These are phyloP conservation scores for Pardosa pseudoannulata DNA, from an alignment of 2,888 invertebrate species.

Conservation along the genomic window DNA sequence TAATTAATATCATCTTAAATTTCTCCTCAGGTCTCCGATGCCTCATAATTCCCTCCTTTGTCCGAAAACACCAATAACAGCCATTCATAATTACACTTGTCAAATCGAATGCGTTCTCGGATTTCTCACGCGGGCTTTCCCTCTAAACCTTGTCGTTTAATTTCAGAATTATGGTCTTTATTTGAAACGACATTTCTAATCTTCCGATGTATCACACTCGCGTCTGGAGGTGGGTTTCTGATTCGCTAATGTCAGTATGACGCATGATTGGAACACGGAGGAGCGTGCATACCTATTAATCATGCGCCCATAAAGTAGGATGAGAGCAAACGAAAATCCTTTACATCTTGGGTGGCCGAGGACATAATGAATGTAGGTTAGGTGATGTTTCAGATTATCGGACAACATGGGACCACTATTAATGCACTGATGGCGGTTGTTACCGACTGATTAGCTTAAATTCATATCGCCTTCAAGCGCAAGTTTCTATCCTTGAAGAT, in stretches of 20 bases:
- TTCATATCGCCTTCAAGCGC: background rate
- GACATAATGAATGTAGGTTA: background rate
- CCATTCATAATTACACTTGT: conserved; percentile 41
- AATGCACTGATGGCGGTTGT: background rate
- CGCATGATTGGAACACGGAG: conserved; percentile 22
- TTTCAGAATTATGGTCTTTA: conserved; percentile 47
- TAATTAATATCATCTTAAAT: no score
- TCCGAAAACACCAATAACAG: background rate
- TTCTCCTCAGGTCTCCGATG: no score
- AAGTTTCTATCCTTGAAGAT: no score
- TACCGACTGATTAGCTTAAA: background rate
- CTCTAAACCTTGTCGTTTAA: conserved; percentile 47
- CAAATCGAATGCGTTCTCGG: conserved; percentile 8
- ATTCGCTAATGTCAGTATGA: conserved; percentile 38
- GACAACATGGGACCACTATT: background rate
- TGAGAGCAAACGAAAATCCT: background rate
- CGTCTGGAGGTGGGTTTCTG: background rate
- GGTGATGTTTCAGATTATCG: background rate
- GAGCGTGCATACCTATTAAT: conserved; percentile 54
- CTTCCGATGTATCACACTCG: conserved; percentile 45
- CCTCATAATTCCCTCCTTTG: background rate
- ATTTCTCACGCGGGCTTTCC: conserved; percentile 35
- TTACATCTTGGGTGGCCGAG: background rate
- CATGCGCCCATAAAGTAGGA: conserved; percentile 7
- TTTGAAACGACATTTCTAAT: conserved; percentile 27